Evolutionary conservation across 2,888 invertebrate genomes (phyloP).

Genomic region (Lasioglossum malachurum): DNA sequence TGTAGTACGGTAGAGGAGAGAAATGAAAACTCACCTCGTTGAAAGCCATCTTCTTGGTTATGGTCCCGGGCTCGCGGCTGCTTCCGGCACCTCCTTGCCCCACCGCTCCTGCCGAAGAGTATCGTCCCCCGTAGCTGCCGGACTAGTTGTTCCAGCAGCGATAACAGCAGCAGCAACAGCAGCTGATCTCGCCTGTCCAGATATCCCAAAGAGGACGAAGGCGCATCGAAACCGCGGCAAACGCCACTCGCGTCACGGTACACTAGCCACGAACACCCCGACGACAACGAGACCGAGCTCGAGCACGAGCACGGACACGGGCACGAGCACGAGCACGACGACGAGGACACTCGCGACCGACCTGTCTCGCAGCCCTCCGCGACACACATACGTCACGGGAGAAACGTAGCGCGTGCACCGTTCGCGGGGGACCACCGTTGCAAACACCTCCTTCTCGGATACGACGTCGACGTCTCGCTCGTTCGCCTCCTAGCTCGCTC

Average conservation of each 20-base stretch:
- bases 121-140: conserved; percentile 67
- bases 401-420: conserved; percentile 60
- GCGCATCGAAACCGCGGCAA: conserved; percentile 69
- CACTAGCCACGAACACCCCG: conserved; percentile 48
- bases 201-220: conserved; percentile 65
- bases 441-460: conserved; percentile 49
- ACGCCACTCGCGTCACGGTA: conserved; percentile 53
- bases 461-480: conserved; percentile 10
- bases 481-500: not conserved
- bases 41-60: conserved; percentile 89
- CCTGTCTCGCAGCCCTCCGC: conserved; percentile 77
- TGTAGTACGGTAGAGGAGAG: not conserved
- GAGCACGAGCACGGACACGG: conserved; percentile 28
- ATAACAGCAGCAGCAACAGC: conserved; percentile 23
- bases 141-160: conserved; percentile 64
- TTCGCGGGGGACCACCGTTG: conserved; percentile 60
- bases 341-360: conserved; percentile 67
- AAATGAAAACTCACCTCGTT: conserved; percentile 88
- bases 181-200: conserved; percentile 71
- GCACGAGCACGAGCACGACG: conserved; percentile 41
- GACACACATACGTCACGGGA: conserved; percentile 82
- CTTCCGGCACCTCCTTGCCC: conserved; percentile 83
- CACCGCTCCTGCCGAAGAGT: conserved; percentile 75
- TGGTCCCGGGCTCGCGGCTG: conserved; percentile 81
- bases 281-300: conserved; percentile 43